Percentiles rank a stretch among this genome's conserved stretches.
Evolutionary conservation across 2,797 vertebrate species (phyloP).

Genomic region (Tiaroga cobitis): DNA sequence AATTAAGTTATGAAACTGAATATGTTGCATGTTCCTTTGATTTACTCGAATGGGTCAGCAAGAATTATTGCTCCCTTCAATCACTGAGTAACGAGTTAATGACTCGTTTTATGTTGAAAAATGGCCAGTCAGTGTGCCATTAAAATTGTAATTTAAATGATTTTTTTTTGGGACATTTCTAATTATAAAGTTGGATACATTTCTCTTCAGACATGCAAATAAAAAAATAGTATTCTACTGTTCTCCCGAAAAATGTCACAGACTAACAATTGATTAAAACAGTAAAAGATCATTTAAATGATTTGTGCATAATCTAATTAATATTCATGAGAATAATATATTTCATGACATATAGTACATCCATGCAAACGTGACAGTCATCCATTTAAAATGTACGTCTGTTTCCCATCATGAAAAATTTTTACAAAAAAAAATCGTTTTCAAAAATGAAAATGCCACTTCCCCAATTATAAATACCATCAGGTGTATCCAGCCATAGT

Average conservation of each 20-base stretch:
- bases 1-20: neutral
- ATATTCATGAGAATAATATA: neutral
- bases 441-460: neutral
- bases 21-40: neutral
- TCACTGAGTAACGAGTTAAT: constrained; percentile 2
- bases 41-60: neutral
- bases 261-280: neutral
- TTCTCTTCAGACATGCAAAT: neutral
- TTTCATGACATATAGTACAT: neutral
- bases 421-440: neutral
- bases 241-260: neutral
- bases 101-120: constrained; percentile 2
- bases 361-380: neutral
- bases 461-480: neutral
- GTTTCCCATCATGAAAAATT: neutral
- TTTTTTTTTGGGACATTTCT: neutral
- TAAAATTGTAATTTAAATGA: neutral
- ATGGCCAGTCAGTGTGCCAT: neutral
- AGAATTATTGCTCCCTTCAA: neutral
- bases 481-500: neutral
- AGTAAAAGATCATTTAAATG: neutral
- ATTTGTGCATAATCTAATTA: neutral
- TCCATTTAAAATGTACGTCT: neutral
- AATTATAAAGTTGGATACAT: neutral
- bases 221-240: neutral